Percentiles rank a stretch among this genome's conserved stretches.
phyloP scores from a whole-genome alignment of 2,113 vertebrate genomes.

The Ellobius talpinus region DNA sequence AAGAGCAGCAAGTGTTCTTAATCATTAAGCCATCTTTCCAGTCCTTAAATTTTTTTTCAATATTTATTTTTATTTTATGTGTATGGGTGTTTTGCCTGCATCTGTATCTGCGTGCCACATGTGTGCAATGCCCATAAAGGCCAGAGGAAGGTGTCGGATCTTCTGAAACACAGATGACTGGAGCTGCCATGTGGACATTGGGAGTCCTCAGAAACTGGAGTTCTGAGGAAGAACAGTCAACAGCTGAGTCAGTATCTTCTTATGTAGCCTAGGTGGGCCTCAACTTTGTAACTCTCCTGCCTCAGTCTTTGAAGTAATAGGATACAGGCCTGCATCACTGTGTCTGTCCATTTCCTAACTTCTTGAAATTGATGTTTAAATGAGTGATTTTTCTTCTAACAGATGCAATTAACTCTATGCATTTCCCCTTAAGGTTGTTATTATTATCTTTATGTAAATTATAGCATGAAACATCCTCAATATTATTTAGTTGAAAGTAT shows the following conservation, averaged over 20 bases:
- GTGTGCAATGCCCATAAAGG: neutral
- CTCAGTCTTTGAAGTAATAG: neutral
- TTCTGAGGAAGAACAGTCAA: neutral
- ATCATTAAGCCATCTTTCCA: neutral
- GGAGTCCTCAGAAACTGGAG: neutral
- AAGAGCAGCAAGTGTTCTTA: neutral
- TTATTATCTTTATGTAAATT: slow-evolving; percentile 3
- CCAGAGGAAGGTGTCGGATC: neutral
- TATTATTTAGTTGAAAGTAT: slow-evolving; percentile 30
- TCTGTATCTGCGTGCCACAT: neutral
- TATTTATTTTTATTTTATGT: neutral
- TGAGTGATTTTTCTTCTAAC: neutral
- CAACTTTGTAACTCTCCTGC: neutral
- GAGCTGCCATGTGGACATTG: neutral
- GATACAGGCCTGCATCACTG: neutral
- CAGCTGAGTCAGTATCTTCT: no score
- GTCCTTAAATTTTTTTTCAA: neutral
- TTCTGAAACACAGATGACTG: neutral
- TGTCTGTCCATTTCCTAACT: neutral
- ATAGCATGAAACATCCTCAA: neutral
- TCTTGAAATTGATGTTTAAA: neutral
- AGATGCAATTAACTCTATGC: neutral
- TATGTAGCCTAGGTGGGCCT: neutral
- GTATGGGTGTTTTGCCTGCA: neutral
- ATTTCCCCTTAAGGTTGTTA: neutral